phyloP scores from a whole-genome alignment of 2,113 vertebrate species.

The Fulmarus glacialis region DNA sequence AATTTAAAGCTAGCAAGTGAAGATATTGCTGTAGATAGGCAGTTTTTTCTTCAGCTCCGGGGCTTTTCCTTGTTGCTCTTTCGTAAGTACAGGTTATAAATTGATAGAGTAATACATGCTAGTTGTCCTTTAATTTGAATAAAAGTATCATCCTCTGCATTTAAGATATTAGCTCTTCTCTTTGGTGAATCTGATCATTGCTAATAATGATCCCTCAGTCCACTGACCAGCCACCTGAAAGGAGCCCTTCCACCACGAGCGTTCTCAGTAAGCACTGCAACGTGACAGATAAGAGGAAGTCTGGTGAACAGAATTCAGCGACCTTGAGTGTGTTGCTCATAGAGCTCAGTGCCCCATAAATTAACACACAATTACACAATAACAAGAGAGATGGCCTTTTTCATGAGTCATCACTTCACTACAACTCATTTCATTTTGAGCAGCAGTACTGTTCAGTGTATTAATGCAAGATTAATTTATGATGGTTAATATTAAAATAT shows the following conservation, averaged over 20 bases:
- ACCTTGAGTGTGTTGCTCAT: not conserved
- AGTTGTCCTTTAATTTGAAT: slow-evolving; percentile 10
- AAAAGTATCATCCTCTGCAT: not conserved
- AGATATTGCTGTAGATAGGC: not conserved
- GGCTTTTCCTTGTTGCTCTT: not conserved
- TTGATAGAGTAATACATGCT: not conserved
- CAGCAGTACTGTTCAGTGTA: not conserved
- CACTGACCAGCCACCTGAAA: not conserved
- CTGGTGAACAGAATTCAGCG: not conserved
- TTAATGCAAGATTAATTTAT: slow-evolving; percentile 62
- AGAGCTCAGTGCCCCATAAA: not conserved
- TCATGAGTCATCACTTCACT: slow-evolving; percentile 13
- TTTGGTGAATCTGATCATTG: not conserved
- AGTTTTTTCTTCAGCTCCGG: accelerated
- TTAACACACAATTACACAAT: slow-evolving; percentile 15
- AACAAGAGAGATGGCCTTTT: not conserved
- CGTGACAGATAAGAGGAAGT: not conserved
- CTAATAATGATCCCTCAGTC: not conserved
- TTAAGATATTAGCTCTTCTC: not conserved
- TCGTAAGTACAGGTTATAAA: not conserved
- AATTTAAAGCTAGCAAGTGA: not conserved
- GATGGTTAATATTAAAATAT: slow-evolving; percentile 66
- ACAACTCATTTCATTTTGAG: slow-evolving; percentile 19
- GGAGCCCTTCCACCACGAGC: not conserved
- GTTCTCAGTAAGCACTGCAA: accelerated